Base-by-base conservation (phyloP, 2,797 vertebrate species). In the Molothrus ater region DNA sequence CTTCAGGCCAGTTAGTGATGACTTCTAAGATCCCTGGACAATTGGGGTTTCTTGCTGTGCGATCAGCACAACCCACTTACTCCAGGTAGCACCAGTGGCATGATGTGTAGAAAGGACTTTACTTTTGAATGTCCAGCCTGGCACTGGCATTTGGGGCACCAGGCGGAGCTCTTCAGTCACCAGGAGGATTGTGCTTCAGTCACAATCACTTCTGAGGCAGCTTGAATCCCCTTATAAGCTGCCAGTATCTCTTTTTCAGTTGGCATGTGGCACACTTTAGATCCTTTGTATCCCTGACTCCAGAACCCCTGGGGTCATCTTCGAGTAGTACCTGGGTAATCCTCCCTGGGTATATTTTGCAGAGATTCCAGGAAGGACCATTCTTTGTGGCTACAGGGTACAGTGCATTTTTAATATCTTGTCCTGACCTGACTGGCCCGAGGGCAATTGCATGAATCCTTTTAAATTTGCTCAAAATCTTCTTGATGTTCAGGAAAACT, bases 111-210 rank as follows among this genome's bases (percentile, higher is more conserved):
- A 17, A 47, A 36, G 20, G 20, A 47, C 20, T 73, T 13, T 31
- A 24, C 31, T 43, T 54, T n/a, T 56, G n/a, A 47, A 59, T 26
- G 8, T 18, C 20, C 54, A 45, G 14, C 24, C 42, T 18, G 20
- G 5, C 1, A 1, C 20, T 31, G n/a, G 71, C 42, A 24, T 7
- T 1, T 47, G 42, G 42, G 19, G 19, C 11, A 29, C 11, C 26
- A 47, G 11, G 11, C 22, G 7, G 32, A 59, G 11, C 45, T 25
- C 13, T 56, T 57, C 53, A 6, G 11, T 45, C 25, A 17, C 25
- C 22, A 47, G 45, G 11, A 25, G 22, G 47, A 24, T n/a, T 45
- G 40, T 45, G 32, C 13, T 56, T 57, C 53, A 10, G 15, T 57
- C 19, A 17, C 25, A 45, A 57, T 29, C 17, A 42, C 14, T 63